These are phyloP conservation scores for Pangasianodon hypophthalmus DNA, from an alignment of 2,113 vertebrate genomes.

Conservation along the genomic window DNA sequence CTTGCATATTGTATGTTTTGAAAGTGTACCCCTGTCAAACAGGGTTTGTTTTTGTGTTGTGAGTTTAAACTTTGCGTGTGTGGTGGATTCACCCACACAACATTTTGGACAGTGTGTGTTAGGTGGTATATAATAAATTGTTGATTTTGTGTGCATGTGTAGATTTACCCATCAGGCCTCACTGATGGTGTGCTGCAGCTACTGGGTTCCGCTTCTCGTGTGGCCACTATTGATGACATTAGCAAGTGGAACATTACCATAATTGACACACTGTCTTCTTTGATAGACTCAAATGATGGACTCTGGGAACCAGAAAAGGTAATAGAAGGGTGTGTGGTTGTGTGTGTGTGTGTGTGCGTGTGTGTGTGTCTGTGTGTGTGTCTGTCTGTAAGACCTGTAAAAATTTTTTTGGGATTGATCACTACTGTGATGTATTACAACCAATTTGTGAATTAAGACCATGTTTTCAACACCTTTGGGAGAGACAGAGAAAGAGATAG, in stretches of 20 bases:
- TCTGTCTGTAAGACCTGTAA: no score
- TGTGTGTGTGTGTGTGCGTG: background rate
- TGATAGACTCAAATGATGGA: conserved; percentile 61
- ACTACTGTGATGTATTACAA: no score
- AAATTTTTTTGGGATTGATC: no score
- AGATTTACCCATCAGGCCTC: conserved; percentile 63
- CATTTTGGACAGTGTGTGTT: background rate
- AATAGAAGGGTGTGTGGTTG: background rate
- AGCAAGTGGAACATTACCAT: conserved; percentile 64
- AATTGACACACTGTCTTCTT: conserved; percentile 61
- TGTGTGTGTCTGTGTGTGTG: no score
- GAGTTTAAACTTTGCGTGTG: background rate
- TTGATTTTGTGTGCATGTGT: conserved; percentile 42
- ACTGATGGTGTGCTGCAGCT: conserved; percentile 53
- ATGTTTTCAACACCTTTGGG: no score
- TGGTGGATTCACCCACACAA: background rate
- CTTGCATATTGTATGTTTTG: background rate
- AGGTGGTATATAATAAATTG: background rate
- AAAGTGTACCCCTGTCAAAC: background rate
- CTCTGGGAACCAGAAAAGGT: conserved; percentile 63
- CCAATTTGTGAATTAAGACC: no score
- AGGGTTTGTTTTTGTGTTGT: background rate
- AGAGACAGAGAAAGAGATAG: background rate
- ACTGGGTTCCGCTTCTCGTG: conserved; percentile 62
- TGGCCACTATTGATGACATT: conserved; percentile 63